These are phyloP conservation scores for Schrankia costaestrigalis DNA, from an alignment of 2,888 invertebrate species.

Conservation along the genomic window DNA sequence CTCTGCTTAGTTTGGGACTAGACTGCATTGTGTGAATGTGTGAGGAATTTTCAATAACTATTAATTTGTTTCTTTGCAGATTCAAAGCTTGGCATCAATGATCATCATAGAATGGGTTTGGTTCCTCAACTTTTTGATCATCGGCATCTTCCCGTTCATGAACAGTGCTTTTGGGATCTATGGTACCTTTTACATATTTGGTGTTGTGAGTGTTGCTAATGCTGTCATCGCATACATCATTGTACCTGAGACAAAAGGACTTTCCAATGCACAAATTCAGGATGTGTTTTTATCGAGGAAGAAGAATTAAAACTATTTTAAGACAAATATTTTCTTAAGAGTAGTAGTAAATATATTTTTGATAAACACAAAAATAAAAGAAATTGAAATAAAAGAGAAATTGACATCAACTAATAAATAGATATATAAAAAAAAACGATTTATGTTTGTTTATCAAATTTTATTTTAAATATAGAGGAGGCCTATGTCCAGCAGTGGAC, in stretches of 20 bases:
- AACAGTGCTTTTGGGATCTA: conserved; percentile 48
- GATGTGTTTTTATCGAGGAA: conserved; percentile 30
- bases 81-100: conserved; percentile 64
- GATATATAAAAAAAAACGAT: too few species aligned
- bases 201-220: conserved; percentile 42
- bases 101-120: conserved; percentile 66
- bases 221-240: conserved; percentile 46
- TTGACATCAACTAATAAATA: too few species aligned
- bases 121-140: conserved; percentile 63
- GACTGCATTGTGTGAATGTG: too few species aligned
- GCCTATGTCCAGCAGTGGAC: too few species aligned
- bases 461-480: too few species aligned
- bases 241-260: conserved; percentile 75
- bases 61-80: conserved; percentile 37
- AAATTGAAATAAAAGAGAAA: too few species aligned
- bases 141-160: conserved; percentile 63
- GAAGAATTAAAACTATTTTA: conserved; percentile 11
- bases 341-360: neutral
- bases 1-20: too few species aligned
- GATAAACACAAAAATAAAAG: neutral
- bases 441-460: too few species aligned
- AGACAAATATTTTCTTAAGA: neutral
- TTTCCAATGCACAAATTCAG: conserved; percentile 62
- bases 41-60: too few species aligned
- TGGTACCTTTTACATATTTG: conserved; percentile 64